Base-by-base conservation (phyloP, 2,113 vertebrate genomes). In the Cariama cristata region DNA sequence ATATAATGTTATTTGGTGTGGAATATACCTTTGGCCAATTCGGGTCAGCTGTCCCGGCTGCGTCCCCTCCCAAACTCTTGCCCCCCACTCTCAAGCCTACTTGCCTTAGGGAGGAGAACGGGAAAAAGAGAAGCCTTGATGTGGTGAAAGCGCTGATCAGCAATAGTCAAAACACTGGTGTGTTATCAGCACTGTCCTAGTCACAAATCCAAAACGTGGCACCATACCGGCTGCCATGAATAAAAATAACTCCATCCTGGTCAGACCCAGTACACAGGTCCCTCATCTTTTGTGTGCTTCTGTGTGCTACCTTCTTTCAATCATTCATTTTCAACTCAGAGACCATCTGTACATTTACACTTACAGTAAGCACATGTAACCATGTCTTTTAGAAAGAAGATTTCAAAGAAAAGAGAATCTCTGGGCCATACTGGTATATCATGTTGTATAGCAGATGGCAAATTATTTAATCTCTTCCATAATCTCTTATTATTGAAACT, bases 381-480 rank as follows among this genome's bases (percentile, higher is more conserved):
- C 14, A 30, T 30, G 23, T 4, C 5, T 45, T 58, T 63, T n/a
- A 30, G 49, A 88, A 82, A 62, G 8, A 35, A 68, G 22, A 32
- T 56, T 87, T 77, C 59, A 38, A 71, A 83, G 55, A 72, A 67
- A 92, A 64, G 33, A 56, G 27, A 68, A 40, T 59, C 26, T 74
- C 38, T 88, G 33, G 45, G 44, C n/a, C 23, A 42, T 69, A 23
- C 4, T 33, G 27, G 24, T 68, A 26, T 84, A 73, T 84, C 66
- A 79, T 35, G 58, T 69, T 69, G 8, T 22, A 67, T 1, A 79
- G 47, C 72, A 95, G 76, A 81, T 93, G 74, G 52, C 1, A 90
- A 89, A 94, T 67, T 87, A 85, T 85, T 91, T 91, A 27, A 77
- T 93, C 32, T 91, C n/a, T 79, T 35, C 64, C 32, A 59, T 30